These are phyloP conservation scores for Cathartes aura DNA, from an alignment of 2,113 vertebrate species.

Conservation along the genomic window DNA sequence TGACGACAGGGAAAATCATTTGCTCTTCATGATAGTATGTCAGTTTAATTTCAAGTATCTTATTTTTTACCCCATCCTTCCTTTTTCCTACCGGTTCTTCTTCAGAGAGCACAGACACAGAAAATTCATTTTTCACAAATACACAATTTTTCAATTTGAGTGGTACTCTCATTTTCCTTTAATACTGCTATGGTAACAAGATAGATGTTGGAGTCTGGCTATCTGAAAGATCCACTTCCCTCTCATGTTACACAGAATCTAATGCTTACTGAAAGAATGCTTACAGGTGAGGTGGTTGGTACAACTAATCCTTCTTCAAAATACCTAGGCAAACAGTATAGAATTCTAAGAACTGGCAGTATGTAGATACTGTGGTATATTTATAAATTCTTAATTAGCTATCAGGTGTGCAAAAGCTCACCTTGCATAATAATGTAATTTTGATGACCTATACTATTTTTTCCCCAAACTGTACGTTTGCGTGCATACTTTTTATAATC, in stretches of 20 bases:
- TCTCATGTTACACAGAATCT: neutral
- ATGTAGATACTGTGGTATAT: neutral
- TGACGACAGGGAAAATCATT: neutral
- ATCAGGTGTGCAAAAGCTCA: neutral
- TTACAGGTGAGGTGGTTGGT: neutral
- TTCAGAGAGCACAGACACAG: neutral
- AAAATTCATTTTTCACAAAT: neutral
- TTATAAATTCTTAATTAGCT: neutral
- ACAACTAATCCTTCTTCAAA: neutral
- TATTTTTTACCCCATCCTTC: neutral
- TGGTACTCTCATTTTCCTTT: neutral
- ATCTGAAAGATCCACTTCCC: neutral
- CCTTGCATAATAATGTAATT: neutral
- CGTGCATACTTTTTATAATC: neutral
- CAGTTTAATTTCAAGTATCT: neutral
- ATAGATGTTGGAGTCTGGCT: neutral
- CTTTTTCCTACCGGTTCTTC: neutral
- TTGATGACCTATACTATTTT: neutral
- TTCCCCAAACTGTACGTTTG: neutral
- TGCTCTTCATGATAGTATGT: neutral
- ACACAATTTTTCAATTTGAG: neutral
- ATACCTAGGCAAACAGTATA: neutral
- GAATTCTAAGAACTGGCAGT: neutral
- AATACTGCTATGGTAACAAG: neutral
- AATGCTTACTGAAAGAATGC: neutral